phyloP scores from a whole-genome alignment of 1,140 invertebrate genomes.

The Mactra quadrangularis region DNA sequence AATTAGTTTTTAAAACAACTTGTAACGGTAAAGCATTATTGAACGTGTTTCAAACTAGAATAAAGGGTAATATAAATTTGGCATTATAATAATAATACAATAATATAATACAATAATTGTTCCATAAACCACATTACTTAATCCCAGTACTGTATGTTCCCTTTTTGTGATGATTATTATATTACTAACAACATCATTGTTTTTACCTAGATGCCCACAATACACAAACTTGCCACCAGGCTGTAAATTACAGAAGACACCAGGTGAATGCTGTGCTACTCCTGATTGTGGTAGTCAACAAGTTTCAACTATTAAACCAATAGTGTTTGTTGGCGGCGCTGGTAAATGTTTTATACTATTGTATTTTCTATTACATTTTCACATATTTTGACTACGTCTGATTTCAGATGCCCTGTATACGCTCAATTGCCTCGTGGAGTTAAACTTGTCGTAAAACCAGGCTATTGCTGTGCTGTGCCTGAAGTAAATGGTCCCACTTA shows the following conservation, averaged over 20 bases:
- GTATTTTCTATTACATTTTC: not conserved
- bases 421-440: not conserved
- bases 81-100: no score
- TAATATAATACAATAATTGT: no score
- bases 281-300: conserved; percentile 62
- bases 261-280: conserved; percentile 67
- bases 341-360: conserved; percentile 54
- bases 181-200: no score
- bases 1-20: no score
- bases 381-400: not conserved
- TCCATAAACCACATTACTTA: no score
- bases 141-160: no score
- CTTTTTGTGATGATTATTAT: no score
- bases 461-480: not conserved
- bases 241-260: conserved; percentile 65
- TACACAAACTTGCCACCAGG: conserved; percentile 65
- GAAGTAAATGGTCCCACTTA: conserved; percentile 31
- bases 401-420: not conserved
- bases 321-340: conserved; percentile 53
- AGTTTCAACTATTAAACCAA: conserved; percentile 46
- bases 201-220: conserved; percentile 66
- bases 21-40: no score
- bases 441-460: not conserved
- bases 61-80: no score
- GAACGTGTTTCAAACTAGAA: no score